Base-by-base conservation (phyloP, 1,140 invertebrate species). In the Pentalonia nigronervosa region DNA sequence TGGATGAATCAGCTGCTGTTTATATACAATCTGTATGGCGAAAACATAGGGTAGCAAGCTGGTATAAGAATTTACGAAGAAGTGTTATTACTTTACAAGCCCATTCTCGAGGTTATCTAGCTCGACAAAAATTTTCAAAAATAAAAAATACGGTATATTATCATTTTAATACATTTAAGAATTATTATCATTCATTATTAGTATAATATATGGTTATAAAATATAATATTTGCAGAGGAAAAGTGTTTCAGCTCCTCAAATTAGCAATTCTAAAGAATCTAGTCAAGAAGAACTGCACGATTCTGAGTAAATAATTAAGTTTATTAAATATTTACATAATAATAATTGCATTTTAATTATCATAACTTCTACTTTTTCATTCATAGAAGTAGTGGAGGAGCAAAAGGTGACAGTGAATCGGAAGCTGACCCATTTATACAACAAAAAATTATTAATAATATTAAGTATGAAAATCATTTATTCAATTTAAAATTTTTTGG, bases 21-120 rank as follows among this genome's bases (percentile, higher is more conserved):
- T 96, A 96, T 87, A 97, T 99, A 93, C 98, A 99, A 95, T 96
- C 97, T 86, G 96, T 96, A 86, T 98, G 97, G 97, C 95, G 97
- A 93, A 96, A 96, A 21, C 97, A 97, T 94, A 96, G 96, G 91
- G 96, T 96, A 34, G 95, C 97, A 25, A 96, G 95, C 47, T 97
- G 97, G 96, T 97, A 96, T 94, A 95, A 96, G 90, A 96, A 96
- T 90, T 95, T 98, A 0, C 96, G 96, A 50, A 94, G 95, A 2
- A 96, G 96, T 41, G 95, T 97, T 36, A 95, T 98, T 20, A 95
- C 95, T 0, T 97, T 99, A 94, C 98, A 99, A 95, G 97, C 97
- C 17, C 96, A 96, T 94, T 96, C 97, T 21, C 95, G 97, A 93
- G 97, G 97, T 0, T 96, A 96, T 94, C 94, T 96, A 50, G 95